These are phyloP conservation scores for Cataglyphis rosenhaueri DNA, from an alignment of 2,888 invertebrate genomes.

Conservation along the genomic window DNA sequence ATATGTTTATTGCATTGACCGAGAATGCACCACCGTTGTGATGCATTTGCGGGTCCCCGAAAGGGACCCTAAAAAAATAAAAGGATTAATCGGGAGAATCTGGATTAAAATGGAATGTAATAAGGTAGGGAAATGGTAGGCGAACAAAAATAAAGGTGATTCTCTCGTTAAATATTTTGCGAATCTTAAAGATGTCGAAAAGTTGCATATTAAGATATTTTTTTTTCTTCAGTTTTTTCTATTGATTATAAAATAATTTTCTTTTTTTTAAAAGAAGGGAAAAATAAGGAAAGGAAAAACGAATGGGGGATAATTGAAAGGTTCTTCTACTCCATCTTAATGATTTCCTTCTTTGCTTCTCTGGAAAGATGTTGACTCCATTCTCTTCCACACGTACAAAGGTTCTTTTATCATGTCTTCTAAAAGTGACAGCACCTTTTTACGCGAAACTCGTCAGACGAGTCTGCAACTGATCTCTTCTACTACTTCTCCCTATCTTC, in stretches of 20 bases:
- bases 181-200: constrained; percentile 11
- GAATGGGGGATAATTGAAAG: constrained; percentile 43
- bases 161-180: constrained; percentile 28
- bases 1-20: constrained; percentile 2
- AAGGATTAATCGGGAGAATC: constrained; percentile 59
- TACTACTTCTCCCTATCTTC: background rate
- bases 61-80: constrained; percentile 80
- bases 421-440: constrained; percentile 29
- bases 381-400: constrained; percentile 24
- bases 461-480: constrained; percentile 37
- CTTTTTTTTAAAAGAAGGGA: constrained; percentile 5
- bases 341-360: constrained; percentile 37
- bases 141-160: constrained; percentile 30
- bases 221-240: background rate
- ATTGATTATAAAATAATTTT: background rate
- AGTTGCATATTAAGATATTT: background rate
- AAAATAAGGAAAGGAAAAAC: background rate
- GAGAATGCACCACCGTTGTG: constrained; percentile 41
- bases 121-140: background rate
- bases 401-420: constrained; percentile 37
- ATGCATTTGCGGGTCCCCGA: constrained; percentile 82
- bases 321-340: constrained; percentile 42
- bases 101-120: constrained; percentile 48
- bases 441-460: constrained; percentile 52
- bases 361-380: constrained; percentile 35